phyloP scores from a whole-genome alignment of 2,113 vertebrate genomes.

The Corydoras sp. region DNA sequence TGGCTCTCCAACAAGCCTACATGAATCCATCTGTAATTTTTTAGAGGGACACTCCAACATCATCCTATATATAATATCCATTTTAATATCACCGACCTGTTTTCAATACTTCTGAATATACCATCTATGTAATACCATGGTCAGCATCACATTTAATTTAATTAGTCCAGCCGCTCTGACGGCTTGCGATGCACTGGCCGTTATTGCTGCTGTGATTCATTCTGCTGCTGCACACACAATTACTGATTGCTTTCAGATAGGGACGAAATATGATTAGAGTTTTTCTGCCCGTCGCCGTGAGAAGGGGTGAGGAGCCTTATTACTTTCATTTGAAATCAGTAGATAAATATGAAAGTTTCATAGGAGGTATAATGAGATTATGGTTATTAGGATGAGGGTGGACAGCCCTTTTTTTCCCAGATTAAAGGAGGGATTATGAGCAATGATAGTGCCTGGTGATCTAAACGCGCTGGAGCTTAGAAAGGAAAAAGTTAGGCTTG shows the following conservation, averaged over 20 bases:
- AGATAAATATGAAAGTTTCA: conserved; percentile 95
- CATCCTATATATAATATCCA: conserved; percentile 62
- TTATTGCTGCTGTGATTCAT: conserved; percentile 78
- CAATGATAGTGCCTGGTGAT: conserved; percentile 51
- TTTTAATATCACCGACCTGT: conserved; percentile 82
- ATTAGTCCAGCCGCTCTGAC: conserved; percentile 87
- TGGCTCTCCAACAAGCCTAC: neutral
- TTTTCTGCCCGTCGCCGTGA: conserved; percentile 26
- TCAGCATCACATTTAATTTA: conserved; percentile 89
- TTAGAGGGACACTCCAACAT: conserved; percentile 21
- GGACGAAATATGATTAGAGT: conserved; percentile 90
- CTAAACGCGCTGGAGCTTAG: conserved; percentile 16
- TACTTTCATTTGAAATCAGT: conserved; percentile 96
- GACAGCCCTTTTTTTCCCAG: conserved; percentile 75
- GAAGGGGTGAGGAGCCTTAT: conserved; percentile 75
- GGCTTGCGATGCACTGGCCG: conserved; percentile 77
- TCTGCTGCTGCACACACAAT: conserved; percentile 83
- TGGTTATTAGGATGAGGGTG: conserved; percentile 86
- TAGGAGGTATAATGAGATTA: conserved; percentile 94
- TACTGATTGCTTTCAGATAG: conserved; percentile 96
- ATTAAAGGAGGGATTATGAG: conserved; percentile 74
- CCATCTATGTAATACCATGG: conserved; percentile 67
- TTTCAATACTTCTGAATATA: conserved; percentile 86
- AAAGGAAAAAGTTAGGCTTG: conserved; percentile 8
- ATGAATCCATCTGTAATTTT: conserved; percentile 18